Percentiles rank a stretch among this genome's conserved stretches.
Evolutionary conservation across 1,140 invertebrate species (phyloP).

Genomic region (Drosophila funebris): DNA sequence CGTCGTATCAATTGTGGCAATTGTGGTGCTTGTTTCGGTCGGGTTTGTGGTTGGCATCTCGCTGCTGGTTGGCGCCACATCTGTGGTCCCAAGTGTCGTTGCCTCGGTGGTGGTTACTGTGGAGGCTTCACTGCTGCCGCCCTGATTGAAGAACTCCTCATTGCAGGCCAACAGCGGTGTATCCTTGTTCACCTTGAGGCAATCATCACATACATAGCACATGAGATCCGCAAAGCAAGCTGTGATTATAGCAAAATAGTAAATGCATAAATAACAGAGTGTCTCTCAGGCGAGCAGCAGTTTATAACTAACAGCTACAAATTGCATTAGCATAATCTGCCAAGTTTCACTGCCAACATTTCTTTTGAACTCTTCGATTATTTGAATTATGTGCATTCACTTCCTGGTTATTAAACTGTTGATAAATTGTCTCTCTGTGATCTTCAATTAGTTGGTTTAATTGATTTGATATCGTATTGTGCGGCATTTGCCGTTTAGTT

Average conservation of each 20-base stretch:
- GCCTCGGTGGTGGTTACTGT: slow-evolving; percentile 55
- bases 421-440: neutral
- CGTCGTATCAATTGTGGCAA: neutral
- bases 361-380: no score
- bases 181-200: slow-evolving; percentile 40
- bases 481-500: neutral
- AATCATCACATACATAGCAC: slow-evolving; percentile 80
- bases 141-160: slow-evolving; percentile 66
- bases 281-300: neutral
- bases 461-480: neutral
- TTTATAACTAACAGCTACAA: no score
- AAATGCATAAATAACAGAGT: neutral
- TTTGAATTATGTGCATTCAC: no score
- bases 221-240: slow-evolving; percentile 62
- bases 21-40: neutral
- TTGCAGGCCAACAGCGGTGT: slow-evolving; percentile 68
- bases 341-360: no score
- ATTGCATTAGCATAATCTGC: no score
- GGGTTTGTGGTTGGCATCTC: neutral
- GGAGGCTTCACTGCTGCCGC: slow-evolving; percentile 63
- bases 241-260: neutral
- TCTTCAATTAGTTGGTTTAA: neutral
- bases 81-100: slow-evolving; percentile 15
- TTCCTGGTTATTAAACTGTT: neutral
- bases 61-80: slow-evolving; percentile 6